Base-by-base conservation (phyloP, 1,140 invertebrate species). In the Drosophila nigromelanica region DNA sequence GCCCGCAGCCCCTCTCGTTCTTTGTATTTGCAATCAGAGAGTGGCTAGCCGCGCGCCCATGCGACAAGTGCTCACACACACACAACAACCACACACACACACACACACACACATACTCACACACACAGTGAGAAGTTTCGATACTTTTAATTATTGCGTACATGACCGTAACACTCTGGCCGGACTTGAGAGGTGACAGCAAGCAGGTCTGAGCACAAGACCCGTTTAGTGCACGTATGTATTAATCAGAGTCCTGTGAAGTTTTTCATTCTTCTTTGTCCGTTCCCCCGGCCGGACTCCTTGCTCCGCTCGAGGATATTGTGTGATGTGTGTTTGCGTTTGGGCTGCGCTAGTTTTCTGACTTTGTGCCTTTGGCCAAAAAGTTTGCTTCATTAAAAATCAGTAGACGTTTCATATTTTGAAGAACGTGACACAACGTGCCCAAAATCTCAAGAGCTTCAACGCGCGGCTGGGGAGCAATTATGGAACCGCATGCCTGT, bases 81-180 rank as follows among this genome's bases (percentile, higher is more conserved):
- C 51, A n/a, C n/a, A n/a, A n/a, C n/a, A n/a, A n/a, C n/a, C n/a
- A 27, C 24, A 51, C 27, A n/a, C 70, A 43, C 47, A 43, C 59
- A 62, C 70, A 47, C 43, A 21, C 54, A 21, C 45, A 54, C 33
- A 51, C 21, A 42, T 14, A 40, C 40, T 58, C 11, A 27, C 27
- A 61, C 58, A 68, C 58, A 80, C 58, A 66, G 56, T 73, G 43
- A 51, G 58, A 77, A 89, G 58, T 89, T 89, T 89, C 83, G 85
- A 89, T 89, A 89, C 83, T 89, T 89, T 89, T 89, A 89, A 89
- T 89, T 89, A 89, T 89, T 89, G 79, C 83, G 83, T 89, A 89
- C 83, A 89, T 89, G 83, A 89, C 83, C 83, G 83, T 83, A 80
- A 89, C 83, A 77, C 78, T 83, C 76, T 80, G 73, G 76, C 76